Conservation (phyloP, 2,797 vertebrate species). For the Gobio occitaniae region DNA sequence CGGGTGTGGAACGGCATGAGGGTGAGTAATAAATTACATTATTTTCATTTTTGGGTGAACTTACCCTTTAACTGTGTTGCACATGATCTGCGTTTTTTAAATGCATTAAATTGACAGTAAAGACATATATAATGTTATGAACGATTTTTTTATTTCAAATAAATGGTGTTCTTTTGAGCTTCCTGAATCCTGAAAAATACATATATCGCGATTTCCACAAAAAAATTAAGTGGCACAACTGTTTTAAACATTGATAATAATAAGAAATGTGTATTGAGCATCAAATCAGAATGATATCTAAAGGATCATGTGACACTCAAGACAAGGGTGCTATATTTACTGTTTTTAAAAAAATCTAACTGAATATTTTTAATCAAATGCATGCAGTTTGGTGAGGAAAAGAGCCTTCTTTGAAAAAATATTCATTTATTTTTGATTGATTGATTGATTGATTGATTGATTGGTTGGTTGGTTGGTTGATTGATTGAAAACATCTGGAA, state of each 20-base stretch:
- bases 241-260: background rate
- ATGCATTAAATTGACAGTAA: background rate
- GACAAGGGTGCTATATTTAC: background rate
- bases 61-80: background rate
- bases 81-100: background rate
- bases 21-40: too few species aligned
- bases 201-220: background rate
- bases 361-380: background rate
- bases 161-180: background rate
- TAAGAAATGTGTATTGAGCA: background rate
- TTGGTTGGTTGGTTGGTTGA: too few species aligned
- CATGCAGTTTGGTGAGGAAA: background rate
- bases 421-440: background rate
- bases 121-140: background rate
- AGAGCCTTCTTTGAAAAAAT: background rate
- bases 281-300: background rate
- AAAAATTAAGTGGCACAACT: background rate
- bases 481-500: background rate
- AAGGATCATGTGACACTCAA: background rate
- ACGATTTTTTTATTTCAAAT: background rate
- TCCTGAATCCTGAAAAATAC: background rate
- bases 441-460: too few species aligned
- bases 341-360: background rate
- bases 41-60: too few species aligned
- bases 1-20: too few species aligned